phyloP scores from a whole-genome alignment of 2,888 invertebrate genomes.

The Tryphoninae sp. region DNA sequence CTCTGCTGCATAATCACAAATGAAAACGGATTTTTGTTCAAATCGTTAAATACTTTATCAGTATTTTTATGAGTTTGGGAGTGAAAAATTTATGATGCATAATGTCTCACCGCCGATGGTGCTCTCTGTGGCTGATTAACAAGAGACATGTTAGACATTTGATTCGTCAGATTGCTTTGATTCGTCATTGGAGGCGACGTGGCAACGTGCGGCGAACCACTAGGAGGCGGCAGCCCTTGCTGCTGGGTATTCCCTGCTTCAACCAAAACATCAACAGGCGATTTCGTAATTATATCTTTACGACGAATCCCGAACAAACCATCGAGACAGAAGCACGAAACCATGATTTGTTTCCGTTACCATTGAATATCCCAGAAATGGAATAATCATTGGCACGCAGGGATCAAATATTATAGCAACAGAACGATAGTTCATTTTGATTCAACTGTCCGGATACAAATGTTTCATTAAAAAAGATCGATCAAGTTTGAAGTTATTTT shows the following conservation, averaged over 20 bases:
- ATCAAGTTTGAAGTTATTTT: no score
- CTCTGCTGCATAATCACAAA: conserved; percentile 62
- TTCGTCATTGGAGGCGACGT: conserved; percentile 65
- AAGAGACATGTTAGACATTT: conserved; percentile 75
- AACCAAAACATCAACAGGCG: no score
- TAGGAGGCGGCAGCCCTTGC: conserved; percentile 69
- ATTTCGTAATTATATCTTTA: no score
- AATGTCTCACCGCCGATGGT: conserved; percentile 66
- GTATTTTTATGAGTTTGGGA: background rate
- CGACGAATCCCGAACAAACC: no score
- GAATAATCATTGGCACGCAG: no score
- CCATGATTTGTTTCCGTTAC: no score
- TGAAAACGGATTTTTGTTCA: conserved; percentile 4
- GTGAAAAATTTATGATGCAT: background rate
- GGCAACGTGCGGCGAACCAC: conserved; percentile 68
- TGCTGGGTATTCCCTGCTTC: conserved; percentile 42
- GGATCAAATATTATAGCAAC: no score
- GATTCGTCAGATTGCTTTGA: conserved; percentile 73
- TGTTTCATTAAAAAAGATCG: no score
- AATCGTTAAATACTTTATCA: background rate
- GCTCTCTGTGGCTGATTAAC: conserved; percentile 69
- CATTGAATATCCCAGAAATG: no score
- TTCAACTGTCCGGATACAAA: no score
- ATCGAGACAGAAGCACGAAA: no score
- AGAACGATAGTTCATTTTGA: no score